Percentiles rank a stretch among this genome's conserved stretches.
These are phyloP conservation scores for Elgonia sp. DNA, from an alignment of 2,888 invertebrate genomes.

Conservation along the genomic window DNA sequence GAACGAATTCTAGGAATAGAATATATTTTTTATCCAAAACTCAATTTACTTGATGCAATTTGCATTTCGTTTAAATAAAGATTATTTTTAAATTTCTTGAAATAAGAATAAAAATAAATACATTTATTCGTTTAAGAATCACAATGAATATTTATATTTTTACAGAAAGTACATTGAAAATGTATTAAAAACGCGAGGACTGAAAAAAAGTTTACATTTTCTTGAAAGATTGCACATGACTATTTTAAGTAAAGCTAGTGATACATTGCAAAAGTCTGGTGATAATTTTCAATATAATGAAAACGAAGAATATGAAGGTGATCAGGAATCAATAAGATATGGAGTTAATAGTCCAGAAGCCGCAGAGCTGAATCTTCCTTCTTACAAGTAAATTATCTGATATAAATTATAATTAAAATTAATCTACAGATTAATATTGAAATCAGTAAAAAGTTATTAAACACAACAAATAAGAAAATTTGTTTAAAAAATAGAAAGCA, in stretches of 20 bases:
- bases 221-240: slow-evolving; percentile 91
- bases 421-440: no score
- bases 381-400: slow-evolving; percentile 88
- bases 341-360: slow-evolving; percentile 94
- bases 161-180: slow-evolving; percentile 94
- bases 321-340: slow-evolving; percentile 89
- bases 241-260: slow-evolving; percentile 91
- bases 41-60: no score
- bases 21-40: no score
- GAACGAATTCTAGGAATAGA: no score
- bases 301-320: slow-evolving; percentile 86
- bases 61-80: no score
- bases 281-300: slow-evolving; percentile 68
- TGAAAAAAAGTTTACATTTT: slow-evolving; percentile 93
- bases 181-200: slow-evolving; percentile 94
- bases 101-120: no score
- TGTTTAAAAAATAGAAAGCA: no score
- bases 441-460: no score
- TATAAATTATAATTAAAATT: no score
- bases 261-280: slow-evolving; percentile 90
- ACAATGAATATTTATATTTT: slow-evolving; percentile 14
- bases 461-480: no score
- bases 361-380: slow-evolving; percentile 93
- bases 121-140: no score
- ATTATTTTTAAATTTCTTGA: no score